Conservation (phyloP, 2,888 invertebrate genomes). For the Chaitophorus viminalis region DNA sequence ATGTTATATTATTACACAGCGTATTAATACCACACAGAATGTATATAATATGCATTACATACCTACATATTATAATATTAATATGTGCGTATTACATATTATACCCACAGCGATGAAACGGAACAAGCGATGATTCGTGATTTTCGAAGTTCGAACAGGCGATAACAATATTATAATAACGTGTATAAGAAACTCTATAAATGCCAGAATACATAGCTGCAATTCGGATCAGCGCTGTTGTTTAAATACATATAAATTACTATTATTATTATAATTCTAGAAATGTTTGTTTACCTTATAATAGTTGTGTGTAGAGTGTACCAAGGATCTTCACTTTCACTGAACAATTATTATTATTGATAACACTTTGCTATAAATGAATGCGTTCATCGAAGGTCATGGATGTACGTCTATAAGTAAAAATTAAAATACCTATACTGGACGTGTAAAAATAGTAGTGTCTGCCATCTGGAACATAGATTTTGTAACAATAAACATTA, state of each 20-base stretch:
- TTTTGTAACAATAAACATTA: no score
- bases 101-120: neutral
- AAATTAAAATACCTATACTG: no score
- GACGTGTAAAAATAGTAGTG: no score
- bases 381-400: constrained; percentile 19
- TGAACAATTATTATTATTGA: constrained; percentile 44
- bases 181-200: constrained; percentile 2
- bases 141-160: neutral
- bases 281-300: constrained; percentile 39
- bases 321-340: constrained; percentile 56
- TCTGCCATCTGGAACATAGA: no score
- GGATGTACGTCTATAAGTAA: neutral
- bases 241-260: constrained; percentile 21
- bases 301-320: neutral
- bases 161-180: no score
- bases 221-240: neutral
- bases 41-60: neutral
- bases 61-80: neutral
- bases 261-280: constrained; percentile 20
- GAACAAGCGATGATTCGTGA: neutral
- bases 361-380: constrained; percentile 13
- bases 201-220: neutral
- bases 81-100: neutral
- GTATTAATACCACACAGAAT: neutral
- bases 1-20: neutral